Conservation (phyloP, 92 coral and sea anemone genomes). For the Umimayanthus kanabou region DNA sequence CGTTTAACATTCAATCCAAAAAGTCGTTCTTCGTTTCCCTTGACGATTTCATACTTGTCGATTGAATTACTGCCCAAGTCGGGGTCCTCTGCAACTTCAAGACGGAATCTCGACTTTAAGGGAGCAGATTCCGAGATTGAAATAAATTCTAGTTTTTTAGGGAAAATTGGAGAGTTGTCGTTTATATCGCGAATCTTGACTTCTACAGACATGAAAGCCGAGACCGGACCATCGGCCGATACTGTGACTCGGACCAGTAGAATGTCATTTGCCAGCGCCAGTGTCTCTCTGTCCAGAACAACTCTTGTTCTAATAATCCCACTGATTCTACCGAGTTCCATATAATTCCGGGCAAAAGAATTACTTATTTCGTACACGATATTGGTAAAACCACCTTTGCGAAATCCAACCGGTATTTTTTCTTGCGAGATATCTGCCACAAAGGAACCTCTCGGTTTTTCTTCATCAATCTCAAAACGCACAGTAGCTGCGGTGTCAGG, state of each 20-base stretch:
- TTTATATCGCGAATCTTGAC: conserved; percentile 72
- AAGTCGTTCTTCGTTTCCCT: conserved; percentile 67
- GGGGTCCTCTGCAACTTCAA: conserved; percentile 63
- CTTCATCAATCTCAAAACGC: conserved; percentile 68
- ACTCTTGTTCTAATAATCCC: conserved; percentile 67
- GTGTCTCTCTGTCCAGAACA: conserved; percentile 67
- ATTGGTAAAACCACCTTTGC: conserved; percentile 45
- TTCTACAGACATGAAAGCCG: conserved; percentile 59
- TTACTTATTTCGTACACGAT: conserved; percentile 63
- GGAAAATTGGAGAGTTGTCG: conserved; percentile 73
- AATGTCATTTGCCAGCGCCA: conserved; percentile 54
- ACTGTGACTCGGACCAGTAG: conserved; percentile 66
- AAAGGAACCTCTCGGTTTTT: conserved; percentile 57
- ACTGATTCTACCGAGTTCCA: conserved; percentile 51
- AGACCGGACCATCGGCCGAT: conserved; percentile 42
- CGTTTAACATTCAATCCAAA: conserved; percentile 60
- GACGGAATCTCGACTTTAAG: conserved; percentile 57
- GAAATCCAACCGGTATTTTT: conserved; percentile 38
- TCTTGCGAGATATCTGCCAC: conserved; percentile 77
- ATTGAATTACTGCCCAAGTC: conserved; percentile 82
- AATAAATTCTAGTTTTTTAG: conserved; percentile 57
- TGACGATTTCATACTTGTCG: conserved; percentile 68
- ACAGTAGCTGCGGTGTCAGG: background rate
- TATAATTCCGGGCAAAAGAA: conserved; percentile 43
- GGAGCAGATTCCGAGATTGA: conserved; percentile 80